Evolutionary conservation across 2,888 invertebrate species (phyloP), one percentile per base, ranked within the genome.

Genomic region (Mesochorus sp.): DNA sequence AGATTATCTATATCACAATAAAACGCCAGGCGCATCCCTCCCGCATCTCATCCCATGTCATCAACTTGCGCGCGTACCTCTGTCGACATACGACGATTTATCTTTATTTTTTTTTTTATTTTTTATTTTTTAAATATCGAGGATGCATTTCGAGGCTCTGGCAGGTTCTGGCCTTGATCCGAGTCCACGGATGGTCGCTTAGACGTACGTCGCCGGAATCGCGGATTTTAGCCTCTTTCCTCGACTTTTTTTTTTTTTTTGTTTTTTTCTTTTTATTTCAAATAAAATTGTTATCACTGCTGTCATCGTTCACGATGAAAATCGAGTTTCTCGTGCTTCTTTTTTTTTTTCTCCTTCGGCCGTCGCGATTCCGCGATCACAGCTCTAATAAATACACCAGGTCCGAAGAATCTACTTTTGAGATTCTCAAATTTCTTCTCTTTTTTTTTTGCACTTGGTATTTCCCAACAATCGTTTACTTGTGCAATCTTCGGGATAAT

Each of bases 1-100:
- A 88, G 85, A 87, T 88, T 87, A 87, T 68, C 85, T 86, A 85
- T 89, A 89, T 89, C 89, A 89, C 89, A 89, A 88, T 88, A 81
- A 88, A 88, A 87, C 88, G 87, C 87, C 86, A 85, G 82, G n/a
- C 85, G 86, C 85, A 86, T 87, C 84, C 83, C 81, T 86, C 78
- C 82, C n/a, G n/a, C n/a, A 79, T 80, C 81, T 82, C 72, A 72
- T 80, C 68, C 80, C 79, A 70, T 78, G 61, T 76, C 55, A 75
- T 67, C 67, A 47, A 82, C 64, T 74, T 79, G 79, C 82, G 77
- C n/a, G n/a, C 83, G 76, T 80, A 76, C 78, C 82, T 82, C 76
- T 74, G 55, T 72, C 66, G 51, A 68, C 72, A 31, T 68, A 47
- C 4, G 66, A 59, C 64, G 51, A 67, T 67, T 61, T 39, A 14